A percentile compares a stretch with the other conserved stretches of the same genome.
phyloP scores from a whole-genome alignment of 1,140 invertebrate species.

The Proctacanthus coquilletti region DNA sequence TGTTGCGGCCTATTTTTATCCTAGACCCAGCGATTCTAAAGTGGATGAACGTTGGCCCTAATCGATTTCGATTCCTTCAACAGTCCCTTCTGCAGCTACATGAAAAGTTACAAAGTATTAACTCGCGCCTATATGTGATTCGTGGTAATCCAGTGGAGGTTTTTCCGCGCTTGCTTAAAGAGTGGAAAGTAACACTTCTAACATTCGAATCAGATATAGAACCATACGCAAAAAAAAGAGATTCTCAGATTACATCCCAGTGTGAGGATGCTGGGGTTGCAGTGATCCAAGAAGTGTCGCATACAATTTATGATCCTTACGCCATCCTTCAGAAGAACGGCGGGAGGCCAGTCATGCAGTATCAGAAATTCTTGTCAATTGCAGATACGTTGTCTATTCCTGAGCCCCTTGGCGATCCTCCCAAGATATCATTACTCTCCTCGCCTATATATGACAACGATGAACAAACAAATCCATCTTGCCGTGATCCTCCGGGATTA shows the following conservation, averaged over 20 bases:
- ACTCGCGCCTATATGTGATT: conserved; percentile 45
- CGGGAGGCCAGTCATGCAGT: conserved; percentile 49
- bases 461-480: conserved; percentile 24
- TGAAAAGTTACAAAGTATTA: conserved; percentile 36
- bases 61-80: conserved; percentile 52
- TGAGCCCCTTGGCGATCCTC: conserved; percentile 33
- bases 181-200: conserved; percentile 49
- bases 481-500: conserved; percentile 43
- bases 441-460: conserved; percentile 33
- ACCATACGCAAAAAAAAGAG: conserved; percentile 45
- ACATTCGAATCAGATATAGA: conserved; percentile 58
- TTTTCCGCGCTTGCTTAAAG: conserved; percentile 44
- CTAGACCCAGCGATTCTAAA: conserved; percentile 48
- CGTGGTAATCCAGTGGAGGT: conserved; percentile 44
- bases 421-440: conserved; percentile 28
- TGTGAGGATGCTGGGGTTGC: conserved; percentile 40
- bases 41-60: conserved; percentile 43
- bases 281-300: conserved; percentile 44
- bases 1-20: conserved; percentile 48
- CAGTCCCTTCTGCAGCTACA: conserved; percentile 53
- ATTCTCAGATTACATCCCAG: conserved; percentile 42
- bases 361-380: conserved; percentile 50
- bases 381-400: conserved; percentile 39
- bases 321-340: conserved; percentile 45
- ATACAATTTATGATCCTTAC: conserved; percentile 54